Conservation (phyloP, 2,797 vertebrate genomes). For the Cuculus canorus region DNA sequence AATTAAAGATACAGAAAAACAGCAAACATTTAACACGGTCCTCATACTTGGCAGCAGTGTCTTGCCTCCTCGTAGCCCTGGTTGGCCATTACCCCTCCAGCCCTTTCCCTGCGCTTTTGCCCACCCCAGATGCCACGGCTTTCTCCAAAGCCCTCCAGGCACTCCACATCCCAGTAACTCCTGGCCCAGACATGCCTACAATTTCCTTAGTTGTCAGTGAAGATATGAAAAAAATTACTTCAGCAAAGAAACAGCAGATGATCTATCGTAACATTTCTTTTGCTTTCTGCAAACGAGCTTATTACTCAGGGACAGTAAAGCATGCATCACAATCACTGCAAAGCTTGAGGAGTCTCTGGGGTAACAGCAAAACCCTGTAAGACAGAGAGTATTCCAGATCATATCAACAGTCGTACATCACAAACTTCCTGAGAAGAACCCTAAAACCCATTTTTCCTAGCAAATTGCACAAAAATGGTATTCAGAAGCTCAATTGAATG, state of each 20-base stretch:
- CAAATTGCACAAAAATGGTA: neutral
- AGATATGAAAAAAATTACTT: neutral
- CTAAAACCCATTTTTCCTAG: neutral
- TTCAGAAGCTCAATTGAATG: neutral
- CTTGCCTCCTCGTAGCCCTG: neutral
- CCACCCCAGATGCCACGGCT: neutral
- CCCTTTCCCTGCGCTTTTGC: neutral
- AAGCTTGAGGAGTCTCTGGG: accelerated
- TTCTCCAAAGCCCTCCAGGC: neutral
- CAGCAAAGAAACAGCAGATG: neutral
- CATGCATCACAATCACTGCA: neutral
- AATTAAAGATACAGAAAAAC: neutral
- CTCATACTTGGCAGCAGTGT: neutral
- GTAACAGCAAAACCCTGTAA: neutral
- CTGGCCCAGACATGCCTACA: neutral
- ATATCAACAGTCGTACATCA: neutral
- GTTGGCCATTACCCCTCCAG: neutral
- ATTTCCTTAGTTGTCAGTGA: neutral
- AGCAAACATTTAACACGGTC: neutral
- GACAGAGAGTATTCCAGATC: neutral
- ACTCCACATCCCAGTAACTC: neutral
- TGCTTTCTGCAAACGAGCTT: neutral
- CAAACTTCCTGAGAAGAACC: neutral
- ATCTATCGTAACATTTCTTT: neutral
- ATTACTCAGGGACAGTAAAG: neutral